Base-by-base conservation (phyloP, 2,113 vertebrate genomes). In the Arizona elegans region DNA sequence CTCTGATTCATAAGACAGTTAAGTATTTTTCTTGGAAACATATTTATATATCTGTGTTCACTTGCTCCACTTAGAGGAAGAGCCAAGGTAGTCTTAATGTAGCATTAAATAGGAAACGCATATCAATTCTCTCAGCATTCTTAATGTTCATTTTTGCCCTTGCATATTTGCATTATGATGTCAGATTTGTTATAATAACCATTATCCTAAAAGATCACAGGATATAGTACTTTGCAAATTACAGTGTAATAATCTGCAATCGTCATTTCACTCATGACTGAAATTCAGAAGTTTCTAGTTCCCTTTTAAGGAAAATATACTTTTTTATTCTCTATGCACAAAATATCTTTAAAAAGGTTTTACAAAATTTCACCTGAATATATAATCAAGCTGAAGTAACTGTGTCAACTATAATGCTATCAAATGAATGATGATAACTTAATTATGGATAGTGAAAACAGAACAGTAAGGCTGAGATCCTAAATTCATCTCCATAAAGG, bases 111-210 rank as follows among this genome's bases (percentile, higher is more conserved):
- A 1, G 17, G 53, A 4, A 85, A 26, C 10, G 2, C 43, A 55
- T 3, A 89, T 92, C 21, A 87, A 11, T 56, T 38, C 52, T 62
- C 86, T 11, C 59, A 33, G 26, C 33, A 93, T 26, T 62, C 53
- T 8, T 87, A 92, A 58, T 81, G 17, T 81, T 81, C 86, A 89
- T 94, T 91, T 91, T 43, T 87, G 81, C 55, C 90, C 53, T 95
- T 89, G 62, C 24, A 17, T 85, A 11, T 86, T 94, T 88, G 88
- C 1, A 38, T 86, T 38, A 94, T 85, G 33, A 62, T 81, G 86
- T 33, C 33, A 96, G 26, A 0, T 93, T 93, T 91, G 87, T 89
- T 86, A 47, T 93, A 91, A 93, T 33, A 8, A 15, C 1, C 90
- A 2, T 94, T 52, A 62, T 94, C 26, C 59, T 33, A 24, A 62